A percentile compares a stretch with the other conserved stretches of the same genome.
Conservation (phyloP, 1,140 invertebrate species). For the Cherax destructor region DNA sequence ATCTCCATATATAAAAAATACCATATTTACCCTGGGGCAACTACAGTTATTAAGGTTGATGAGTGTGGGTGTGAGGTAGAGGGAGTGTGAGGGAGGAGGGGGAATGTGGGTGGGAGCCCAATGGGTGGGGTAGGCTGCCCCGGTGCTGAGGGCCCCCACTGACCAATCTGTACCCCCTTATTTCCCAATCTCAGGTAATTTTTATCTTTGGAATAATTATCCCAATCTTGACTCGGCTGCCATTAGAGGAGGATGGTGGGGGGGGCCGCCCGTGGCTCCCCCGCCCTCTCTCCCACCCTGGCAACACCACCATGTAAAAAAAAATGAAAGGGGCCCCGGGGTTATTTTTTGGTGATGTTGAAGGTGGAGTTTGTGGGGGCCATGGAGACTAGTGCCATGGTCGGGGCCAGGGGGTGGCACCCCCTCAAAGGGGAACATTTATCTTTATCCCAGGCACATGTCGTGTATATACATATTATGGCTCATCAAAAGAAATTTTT, state of each 20-base stretch:
- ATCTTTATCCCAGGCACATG: no score
- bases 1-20: neutral
- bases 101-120: constrained; percentile 17
- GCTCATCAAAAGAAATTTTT: no score
- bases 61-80: neutral
- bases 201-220: constrained; percentile 70
- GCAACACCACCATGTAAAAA: neutral
- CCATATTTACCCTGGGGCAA: neutral
- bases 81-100: neutral
- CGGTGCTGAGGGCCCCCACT: constrained; percentile 64
- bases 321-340: constrained; percentile 40
- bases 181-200: constrained; percentile 70
- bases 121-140: constrained; percentile 62
- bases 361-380: no score
- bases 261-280: neutral
- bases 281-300: neutral
- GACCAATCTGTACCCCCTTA: constrained; percentile 69
- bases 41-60: neutral
- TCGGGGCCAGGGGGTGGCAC: no score
- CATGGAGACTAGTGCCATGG: no score
- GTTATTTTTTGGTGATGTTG: neutral
- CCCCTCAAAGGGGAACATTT: no score
- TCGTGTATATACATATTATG: no score
- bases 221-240: constrained; percentile 58
- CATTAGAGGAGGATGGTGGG: constrained; percentile 34